phyloP scores from a whole-genome alignment of 2,888 invertebrate genomes.

The Athalia cordata region DNA sequence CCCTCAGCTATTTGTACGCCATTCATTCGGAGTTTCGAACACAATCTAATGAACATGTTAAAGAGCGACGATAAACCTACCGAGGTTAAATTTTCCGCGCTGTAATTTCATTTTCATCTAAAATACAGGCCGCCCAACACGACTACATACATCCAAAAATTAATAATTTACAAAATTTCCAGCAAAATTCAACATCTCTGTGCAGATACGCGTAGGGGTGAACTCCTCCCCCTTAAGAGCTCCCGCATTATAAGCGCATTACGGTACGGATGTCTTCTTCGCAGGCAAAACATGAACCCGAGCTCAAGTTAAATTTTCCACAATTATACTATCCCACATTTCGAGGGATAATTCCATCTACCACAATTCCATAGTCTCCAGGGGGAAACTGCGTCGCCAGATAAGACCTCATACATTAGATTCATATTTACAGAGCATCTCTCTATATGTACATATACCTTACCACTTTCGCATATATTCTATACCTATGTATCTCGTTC shows the following conservation, averaged over 20 bases:
- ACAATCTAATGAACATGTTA: slow-evolving; percentile 5
- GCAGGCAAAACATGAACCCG: slow-evolving; percentile 7
- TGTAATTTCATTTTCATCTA: no score
- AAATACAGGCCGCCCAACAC: no score
- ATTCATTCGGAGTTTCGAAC: slow-evolving; percentile 16
- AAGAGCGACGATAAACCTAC: neutral
- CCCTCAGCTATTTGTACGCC: slow-evolving; percentile 21
- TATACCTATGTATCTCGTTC: neutral
- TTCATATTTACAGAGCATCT: slow-evolving; percentile 44
- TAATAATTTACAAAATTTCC: no score
- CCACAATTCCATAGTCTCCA: slow-evolving; percentile 39
- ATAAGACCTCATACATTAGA: slow-evolving; percentile 44
- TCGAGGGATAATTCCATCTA: slow-evolving; percentile 30
- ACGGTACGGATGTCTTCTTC: slow-evolving; percentile 5
- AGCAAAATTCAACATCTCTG: no score
- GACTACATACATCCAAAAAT: no score
- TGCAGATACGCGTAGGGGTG: no score
- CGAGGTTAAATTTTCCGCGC: neutral
- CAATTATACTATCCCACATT: slow-evolving; percentile 21
- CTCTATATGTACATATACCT: no score
- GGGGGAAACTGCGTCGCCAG: slow-evolving; percentile 41
- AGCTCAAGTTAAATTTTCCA: slow-evolving; percentile 14
- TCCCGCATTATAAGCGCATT: neutral
- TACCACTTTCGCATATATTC: neutral
- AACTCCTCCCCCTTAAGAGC: neutral